Evolutionary conservation across 2,888 invertebrate species (phyloP), one percentile per base, ranked within the genome.

Genomic region (Spodoptera exigua): DNA sequence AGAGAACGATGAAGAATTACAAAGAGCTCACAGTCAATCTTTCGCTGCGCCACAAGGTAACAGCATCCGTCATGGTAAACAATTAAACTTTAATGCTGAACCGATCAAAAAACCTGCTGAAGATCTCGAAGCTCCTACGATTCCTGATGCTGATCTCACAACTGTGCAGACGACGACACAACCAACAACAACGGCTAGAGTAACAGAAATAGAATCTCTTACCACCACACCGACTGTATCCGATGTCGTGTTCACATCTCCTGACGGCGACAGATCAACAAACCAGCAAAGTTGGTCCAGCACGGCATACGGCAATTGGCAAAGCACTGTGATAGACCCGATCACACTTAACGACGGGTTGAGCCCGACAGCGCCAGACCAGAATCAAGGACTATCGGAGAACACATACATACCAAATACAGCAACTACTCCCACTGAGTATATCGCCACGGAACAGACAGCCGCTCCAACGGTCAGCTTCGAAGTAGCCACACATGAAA

Each of bases 321-420:
- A 95, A 54, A 96, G 96, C 46, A 96, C 97, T 0, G 95, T 96
- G 10, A 95, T 97, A 7, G 96, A 97, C 84, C 97, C 97, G 0
- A 94, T 96, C 32, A 95, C 95, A 18, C 95, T 97, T 13, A 97
- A 97, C 79, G 96, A 96, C 59, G 96, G 95, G 0, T 80, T 96
- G 9, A 93, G 91, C 61, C 89, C 94, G 0, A 83, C 88, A n/a
- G 87, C 81, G 1, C 78, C 79, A 2, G 91, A 91, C 37, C 81
- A 84, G 52, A 70, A 83, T 5, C 81, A 86, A 67, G 74, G 83
- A 13, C 73, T 83, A 27, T 80, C 82, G 39, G 84, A 93, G 85
- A 70, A 81, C 65, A 73, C 86, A 21, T 84, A 89, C 82, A 70
- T 83, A 64, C 78, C 86, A 9, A 87, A 85, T 36, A 87, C 87